Conservation (phyloP, 2,888 invertebrate species). For the Hyposoter didymator region DNA sequence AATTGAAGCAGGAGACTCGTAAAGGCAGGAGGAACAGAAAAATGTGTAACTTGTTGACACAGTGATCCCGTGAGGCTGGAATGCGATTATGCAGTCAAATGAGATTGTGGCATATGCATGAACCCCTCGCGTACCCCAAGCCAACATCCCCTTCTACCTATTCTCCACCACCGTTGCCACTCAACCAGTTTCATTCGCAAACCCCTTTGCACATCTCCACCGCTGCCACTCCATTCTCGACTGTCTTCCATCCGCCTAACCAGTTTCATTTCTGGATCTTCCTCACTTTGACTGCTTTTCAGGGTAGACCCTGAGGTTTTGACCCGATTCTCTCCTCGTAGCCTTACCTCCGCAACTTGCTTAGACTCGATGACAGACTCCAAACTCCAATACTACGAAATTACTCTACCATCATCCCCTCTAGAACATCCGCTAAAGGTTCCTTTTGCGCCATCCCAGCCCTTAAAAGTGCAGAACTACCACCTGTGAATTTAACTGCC, state of each 20-base stretch:
- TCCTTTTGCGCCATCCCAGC: neutral
- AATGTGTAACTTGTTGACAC: slow-evolving; percentile 83
- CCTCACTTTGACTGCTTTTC: slow-evolving; percentile 63
- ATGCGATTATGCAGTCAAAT: slow-evolving; percentile 84
- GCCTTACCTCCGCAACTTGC: slow-evolving; percentile 46
- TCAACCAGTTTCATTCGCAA: slow-evolving; percentile 57
- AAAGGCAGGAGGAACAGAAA: slow-evolving; percentile 73
- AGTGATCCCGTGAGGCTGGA: slow-evolving; percentile 79
- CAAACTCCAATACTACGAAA: slow-evolving; percentile 53
- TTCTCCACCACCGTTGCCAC: slow-evolving; percentile 51
- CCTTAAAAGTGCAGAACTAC: slow-evolving; percentile 28
- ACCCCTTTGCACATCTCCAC: slow-evolving; percentile 43
- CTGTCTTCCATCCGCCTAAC: slow-evolving; percentile 40
- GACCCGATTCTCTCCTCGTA: slow-evolving; percentile 58
- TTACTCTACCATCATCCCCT: slow-evolving; percentile 5
- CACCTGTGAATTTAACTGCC: slow-evolving; percentile 32
- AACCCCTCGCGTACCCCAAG: slow-evolving; percentile 71
- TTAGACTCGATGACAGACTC: slow-evolving; percentile 60
- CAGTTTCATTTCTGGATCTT: slow-evolving; percentile 52
- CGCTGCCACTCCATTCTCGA: slow-evolving; percentile 20
- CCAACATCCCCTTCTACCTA: slow-evolving; percentile 61
- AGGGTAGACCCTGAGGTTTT: slow-evolving; percentile 44
- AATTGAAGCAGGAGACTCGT: slow-evolving; percentile 29
- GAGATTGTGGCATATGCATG: slow-evolving; percentile 84
- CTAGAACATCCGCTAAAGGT: neutral